Percentiles rank a stretch among this genome's conserved stretches.
Evolutionary conservation across 2,113 vertebrate genomes (phyloP).

Genomic region (Limnothrissa miodon): DNA sequence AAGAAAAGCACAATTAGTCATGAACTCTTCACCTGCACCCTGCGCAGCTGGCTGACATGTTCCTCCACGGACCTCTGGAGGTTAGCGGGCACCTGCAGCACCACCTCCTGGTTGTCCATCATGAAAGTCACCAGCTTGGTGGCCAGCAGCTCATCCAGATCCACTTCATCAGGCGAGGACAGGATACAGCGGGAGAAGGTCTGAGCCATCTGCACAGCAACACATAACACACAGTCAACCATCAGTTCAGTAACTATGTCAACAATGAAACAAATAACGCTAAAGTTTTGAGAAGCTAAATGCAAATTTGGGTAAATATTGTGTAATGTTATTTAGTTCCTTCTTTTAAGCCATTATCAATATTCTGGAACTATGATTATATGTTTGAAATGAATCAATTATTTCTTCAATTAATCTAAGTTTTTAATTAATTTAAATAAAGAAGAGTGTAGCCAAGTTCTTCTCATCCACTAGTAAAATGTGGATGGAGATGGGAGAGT

Average conservation of each 20-base stretch:
- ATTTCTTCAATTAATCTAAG: too few species aligned
- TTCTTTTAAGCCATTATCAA: too few species aligned
- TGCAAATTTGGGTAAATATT: too few species aligned
- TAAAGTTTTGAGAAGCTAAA: too few species aligned
- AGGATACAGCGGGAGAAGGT: constrained; percentile 82
- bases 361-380: too few species aligned
- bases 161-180: constrained; percentile 81
- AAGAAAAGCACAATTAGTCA: too few species aligned
- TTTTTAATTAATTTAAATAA: too few species aligned
- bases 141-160: constrained; percentile 83
- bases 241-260: neutral
- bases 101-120: constrained; percentile 80
- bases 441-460: too few species aligned
- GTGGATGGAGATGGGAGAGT: neutral
- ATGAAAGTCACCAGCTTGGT: constrained; percentile 82
- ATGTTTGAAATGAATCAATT: too few species aligned
- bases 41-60: constrained; percentile 71
- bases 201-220: constrained; percentile 74
- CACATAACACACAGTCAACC: neutral
- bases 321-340: neutral
- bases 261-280: too few species aligned
- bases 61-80: constrained; percentile 79
- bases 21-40: constrained; percentile 50
- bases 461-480: too few species aligned
- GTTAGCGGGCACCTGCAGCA: constrained; percentile 70